phyloP scores from a whole-genome alignment of 2,888 invertebrate genomes.

The Erebia epiphron region DNA sequence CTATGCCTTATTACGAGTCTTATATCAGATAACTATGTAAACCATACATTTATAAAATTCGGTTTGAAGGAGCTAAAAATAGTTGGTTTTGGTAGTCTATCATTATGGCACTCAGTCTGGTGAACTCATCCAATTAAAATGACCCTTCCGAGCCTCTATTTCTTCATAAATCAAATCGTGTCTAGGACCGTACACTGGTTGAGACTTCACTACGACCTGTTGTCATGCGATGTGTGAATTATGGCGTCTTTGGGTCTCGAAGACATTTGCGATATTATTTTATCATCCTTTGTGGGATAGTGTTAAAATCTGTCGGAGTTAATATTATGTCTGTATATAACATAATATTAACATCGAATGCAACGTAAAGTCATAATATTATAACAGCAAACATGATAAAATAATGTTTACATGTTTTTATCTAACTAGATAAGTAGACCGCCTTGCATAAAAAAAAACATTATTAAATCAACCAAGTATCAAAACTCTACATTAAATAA shows the following conservation, averaged over 20 bases:
- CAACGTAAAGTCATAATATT: too few relatives aligned
- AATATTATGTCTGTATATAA: not conserved
- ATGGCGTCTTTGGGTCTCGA: slow-evolving; percentile 59
- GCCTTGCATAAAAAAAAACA: too few relatives aligned
- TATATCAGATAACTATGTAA: too few relatives aligned
- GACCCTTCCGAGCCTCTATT: slow-evolving; percentile 15
- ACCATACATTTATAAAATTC: not conserved
- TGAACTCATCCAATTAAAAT: slow-evolving; percentile 5
- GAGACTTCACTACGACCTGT: slow-evolving; percentile 50
- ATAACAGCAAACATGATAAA: not conserved
- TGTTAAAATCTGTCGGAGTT: not conserved
- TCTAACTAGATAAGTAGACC: not conserved
- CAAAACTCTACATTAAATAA: not conserved
- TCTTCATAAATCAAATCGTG: slow-evolving; percentile 8
- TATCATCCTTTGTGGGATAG: slow-evolving; percentile 16
- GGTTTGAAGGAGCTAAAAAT: not conserved
- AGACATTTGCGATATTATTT: slow-evolving; percentile 54
- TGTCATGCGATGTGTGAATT: slow-evolving; percentile 75
- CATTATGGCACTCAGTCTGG: not conserved
- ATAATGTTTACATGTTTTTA: not conserved
- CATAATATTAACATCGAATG: too few relatives aligned
- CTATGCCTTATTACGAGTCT: too few relatives aligned
- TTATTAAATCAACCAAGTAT: not conserved
- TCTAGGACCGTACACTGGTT: slow-evolving; percentile 5
- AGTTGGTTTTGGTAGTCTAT: not conserved